Conservation (phyloP, 1,140 invertebrate species). For the Harpegnathos saltator region DNA sequence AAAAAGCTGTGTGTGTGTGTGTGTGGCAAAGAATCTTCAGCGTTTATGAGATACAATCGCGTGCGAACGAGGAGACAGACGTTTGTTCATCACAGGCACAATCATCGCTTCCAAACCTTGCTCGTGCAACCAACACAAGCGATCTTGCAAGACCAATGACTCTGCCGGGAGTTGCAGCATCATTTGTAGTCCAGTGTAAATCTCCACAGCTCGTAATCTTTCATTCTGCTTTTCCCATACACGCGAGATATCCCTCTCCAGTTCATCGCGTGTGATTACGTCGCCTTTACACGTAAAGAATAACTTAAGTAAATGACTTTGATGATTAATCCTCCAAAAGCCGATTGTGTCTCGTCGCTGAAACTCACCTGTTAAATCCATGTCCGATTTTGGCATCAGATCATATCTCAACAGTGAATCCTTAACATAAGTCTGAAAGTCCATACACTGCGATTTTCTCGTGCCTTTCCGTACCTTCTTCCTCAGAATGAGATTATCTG, state of each 20-base stretch:
- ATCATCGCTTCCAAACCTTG: slow-evolving; percentile 72
- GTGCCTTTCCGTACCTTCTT: slow-evolving; percentile 87
- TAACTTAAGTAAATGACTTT: slow-evolving; percentile 62
- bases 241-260: slow-evolving; percentile 69
- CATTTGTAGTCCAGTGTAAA: slow-evolving; percentile 81
- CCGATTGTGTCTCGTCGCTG: neutral
- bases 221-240: slow-evolving; percentile 76
- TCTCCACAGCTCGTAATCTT: slow-evolving; percentile 76
- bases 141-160: slow-evolving; percentile 80
- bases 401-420: slow-evolving; percentile 81
- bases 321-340: slow-evolving; percentile 19
- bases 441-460: slow-evolving; percentile 84
- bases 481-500: slow-evolving; percentile 86
- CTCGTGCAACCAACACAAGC: slow-evolving; percentile 80
- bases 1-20: too few relatives aligned
- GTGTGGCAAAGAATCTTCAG: slow-evolving; percentile 36
- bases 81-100: slow-evolving; percentile 76
- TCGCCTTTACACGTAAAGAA: neutral
- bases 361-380: slow-evolving; percentile 53
- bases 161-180: slow-evolving; percentile 82
- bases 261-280: slow-evolving; percentile 54
- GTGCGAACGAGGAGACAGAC: slow-evolving; percentile 82
- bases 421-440: slow-evolving; percentile 86
- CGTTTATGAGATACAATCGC: slow-evolving; percentile 78
- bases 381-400: slow-evolving; percentile 48